A percentile compares a stretch with the other conserved stretches of the same genome.
These are phyloP conservation scores for Muscicapa comitata DNA, from an alignment of 2,797 vertebrate species.

Conservation along the genomic window DNA sequence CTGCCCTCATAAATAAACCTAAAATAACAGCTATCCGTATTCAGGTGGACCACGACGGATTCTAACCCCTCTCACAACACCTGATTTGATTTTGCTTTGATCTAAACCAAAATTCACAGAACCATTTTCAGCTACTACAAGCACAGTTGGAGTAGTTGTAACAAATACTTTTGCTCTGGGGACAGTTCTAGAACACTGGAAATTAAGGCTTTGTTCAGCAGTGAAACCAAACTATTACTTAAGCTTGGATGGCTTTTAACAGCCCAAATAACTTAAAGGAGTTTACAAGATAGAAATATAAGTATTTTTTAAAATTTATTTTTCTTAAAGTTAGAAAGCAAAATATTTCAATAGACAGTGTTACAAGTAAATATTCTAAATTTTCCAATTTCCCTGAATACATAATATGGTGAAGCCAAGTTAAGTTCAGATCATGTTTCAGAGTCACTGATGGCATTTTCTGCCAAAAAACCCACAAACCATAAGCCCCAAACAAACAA, in stretches of 20 bases:
- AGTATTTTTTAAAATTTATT: background rate
- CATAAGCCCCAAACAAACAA: background rate
- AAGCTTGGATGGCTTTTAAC: background rate
- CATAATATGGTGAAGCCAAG: background rate
- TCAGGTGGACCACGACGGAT: background rate
- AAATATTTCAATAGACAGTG: background rate
- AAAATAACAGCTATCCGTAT: background rate
- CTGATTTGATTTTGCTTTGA: background rate
- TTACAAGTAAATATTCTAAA: background rate
- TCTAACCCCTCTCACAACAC: background rate
- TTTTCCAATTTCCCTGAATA: background rate
- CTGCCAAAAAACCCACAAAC: fast-evolving
- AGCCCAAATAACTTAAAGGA: background rate
- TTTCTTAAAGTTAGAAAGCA: background rate
- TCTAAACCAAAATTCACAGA: background rate
- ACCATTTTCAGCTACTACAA: background rate
- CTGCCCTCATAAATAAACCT: background rate
- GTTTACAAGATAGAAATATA: background rate
- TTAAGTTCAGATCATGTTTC: background rate
- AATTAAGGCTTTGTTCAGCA: background rate
- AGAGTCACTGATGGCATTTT: background rate
- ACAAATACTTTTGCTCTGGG: background rate
- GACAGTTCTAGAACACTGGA: background rate
- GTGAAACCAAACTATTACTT: background rate
- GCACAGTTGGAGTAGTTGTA: background rate